These are phyloP conservation scores for Neuroscelio doddi DNA, from an alignment of 2,888 invertebrate genomes.

Conservation along the genomic window DNA sequence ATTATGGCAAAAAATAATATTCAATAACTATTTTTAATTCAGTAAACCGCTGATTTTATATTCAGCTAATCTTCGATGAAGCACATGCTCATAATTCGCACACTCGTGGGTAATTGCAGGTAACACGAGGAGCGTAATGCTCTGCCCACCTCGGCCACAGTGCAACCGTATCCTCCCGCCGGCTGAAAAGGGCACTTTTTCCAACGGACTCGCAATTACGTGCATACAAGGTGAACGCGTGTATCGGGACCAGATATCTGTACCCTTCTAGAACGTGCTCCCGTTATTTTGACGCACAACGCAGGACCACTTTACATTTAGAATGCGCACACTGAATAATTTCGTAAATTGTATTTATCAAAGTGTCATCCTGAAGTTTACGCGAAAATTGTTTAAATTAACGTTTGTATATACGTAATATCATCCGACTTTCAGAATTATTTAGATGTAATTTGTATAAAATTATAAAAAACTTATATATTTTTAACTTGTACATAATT, in stretches of 20 bases:
- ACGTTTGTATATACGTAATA: no score
- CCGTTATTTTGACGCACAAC: conserved; percentile 14
- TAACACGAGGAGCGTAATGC: conserved; percentile 52
- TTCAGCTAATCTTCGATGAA: conserved; percentile 15
- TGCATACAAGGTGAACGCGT: conserved; percentile 15
- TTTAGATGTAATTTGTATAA: no score
- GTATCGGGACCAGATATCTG: conserved; percentile 28
- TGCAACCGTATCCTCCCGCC: conserved; percentile 45
- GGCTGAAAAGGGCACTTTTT: conserved; percentile 22
- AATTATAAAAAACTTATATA: no score
- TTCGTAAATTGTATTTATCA: conserved; percentile 14
- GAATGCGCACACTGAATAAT: conserved; percentile 2
- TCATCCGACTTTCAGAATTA: no score
- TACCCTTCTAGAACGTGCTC: conserved; percentile 6
- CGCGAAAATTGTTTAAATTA: no score
- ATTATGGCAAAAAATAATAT: background rate
- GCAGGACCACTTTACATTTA: conserved; percentile 2
- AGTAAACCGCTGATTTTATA: background rate
- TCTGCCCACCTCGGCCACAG: conserved; percentile 36
- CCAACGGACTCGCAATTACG: conserved; percentile 25
- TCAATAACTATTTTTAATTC: background rate
- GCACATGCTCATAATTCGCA: conserved; percentile 27
- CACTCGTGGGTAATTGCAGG: conserved; percentile 25
- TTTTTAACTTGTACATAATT: no score
- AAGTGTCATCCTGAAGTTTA: conserved; percentile 8